Percentiles rank a stretch among this genome's conserved stretches.
phyloP scores from a whole-genome alignment of 2,113 vertebrate species.

The Chloroceryle aenea region DNA sequence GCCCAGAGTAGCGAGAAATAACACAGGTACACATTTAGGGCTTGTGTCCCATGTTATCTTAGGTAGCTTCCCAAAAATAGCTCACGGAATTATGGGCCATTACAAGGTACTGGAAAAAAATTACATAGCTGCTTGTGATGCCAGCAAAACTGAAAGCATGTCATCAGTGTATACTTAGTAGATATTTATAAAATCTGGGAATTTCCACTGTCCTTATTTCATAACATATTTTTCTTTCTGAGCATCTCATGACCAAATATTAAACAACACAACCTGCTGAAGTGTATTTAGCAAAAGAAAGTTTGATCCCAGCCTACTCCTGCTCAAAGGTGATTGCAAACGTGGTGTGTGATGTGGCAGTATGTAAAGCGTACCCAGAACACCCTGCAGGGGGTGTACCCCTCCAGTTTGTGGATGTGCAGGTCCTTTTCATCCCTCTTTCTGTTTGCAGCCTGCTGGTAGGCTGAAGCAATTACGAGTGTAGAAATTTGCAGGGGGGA shows the following conservation, averaged over 20 bases:
- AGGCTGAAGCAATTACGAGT: not conserved
- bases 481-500: not conserved
- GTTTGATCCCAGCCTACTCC: not conserved
- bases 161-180: not conserved
- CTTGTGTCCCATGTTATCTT: not conserved
- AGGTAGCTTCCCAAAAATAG: not conserved
- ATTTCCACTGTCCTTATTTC: slow-evolving; percentile 30
- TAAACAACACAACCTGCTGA: not conserved
- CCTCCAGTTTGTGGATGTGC: not conserved
- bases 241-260: not conserved
- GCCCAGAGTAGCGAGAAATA: not conserved
- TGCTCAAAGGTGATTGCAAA: not conserved
- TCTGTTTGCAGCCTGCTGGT: not conserved
- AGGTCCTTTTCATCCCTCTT: not conserved
- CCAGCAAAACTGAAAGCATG: slow-evolving; percentile 22
- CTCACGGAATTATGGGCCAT: not conserved
- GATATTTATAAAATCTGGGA: slow-evolving; percentile 1
- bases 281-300: not conserved
- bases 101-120: not conserved
- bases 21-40: not conserved
- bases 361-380: not conserved
- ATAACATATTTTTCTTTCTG: not conserved
- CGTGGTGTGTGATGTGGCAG: not conserved
- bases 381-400: not conserved
- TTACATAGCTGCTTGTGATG: not conserved